Evolutionary conservation across 2,797 vertebrate genomes (phyloP), one percentile per base, ranked within the genome.

Genomic region (Gastrophryne carolinensis): DNA sequence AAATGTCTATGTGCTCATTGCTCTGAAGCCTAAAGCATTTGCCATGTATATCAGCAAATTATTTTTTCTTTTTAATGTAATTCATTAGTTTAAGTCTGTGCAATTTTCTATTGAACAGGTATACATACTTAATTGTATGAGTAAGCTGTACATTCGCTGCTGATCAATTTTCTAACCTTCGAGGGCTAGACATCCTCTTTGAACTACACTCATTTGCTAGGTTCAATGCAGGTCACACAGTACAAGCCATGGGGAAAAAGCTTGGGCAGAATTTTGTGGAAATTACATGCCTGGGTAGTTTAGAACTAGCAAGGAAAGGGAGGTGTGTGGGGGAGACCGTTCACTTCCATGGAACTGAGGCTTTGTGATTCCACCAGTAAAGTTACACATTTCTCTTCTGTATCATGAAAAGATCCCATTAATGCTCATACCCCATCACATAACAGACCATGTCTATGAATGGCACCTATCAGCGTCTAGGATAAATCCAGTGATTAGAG

Each of bases 401-500:
- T 87, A 92, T 83, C 83, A 81, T 93, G 89, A 94, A 93, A 93
- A 90, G 90, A 87, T 89, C 86, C 89, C 87, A 89, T 87, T 88
- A 90, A 89, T 86, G 87, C 87, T 83, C 87, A 87, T 87, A 84
- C 78, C 81, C 86, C 86, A 91, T 92, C 91, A 90, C 92, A 91
- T 85, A 88, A 89, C 87, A 88, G 83, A 87, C 85, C 87, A 81
- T 85, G 85, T 84, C 91, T 87, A 90, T 95, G 94, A 96, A 95
- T 93, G 92, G 92, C 92, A 95, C 93, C 94, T 94, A 96, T 94
- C 93, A 92, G 89, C 92, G 90, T 84, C 82, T 84, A 85, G 89
- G 88, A 90, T 92, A 95, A 95, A 95, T 91, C 92, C 91, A 88
- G 86, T 92, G 92, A 96, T 96, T 95, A 95, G 92, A 92, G 89